Evolutionary conservation across 2,888 invertebrate species (phyloP).

Genomic region (Drosophila nr. fundita): DNA sequence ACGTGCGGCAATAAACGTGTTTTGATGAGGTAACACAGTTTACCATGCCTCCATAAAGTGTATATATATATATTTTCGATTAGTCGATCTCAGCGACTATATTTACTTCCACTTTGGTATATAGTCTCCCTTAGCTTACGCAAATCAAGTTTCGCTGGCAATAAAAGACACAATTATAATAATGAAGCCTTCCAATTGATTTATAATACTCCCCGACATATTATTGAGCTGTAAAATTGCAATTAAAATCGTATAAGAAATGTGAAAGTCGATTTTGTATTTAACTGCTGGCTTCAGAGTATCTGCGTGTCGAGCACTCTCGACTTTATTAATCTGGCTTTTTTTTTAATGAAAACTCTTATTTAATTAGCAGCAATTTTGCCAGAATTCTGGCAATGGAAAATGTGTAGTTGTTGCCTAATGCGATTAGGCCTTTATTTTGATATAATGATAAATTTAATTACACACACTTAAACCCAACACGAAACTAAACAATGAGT

Average conservation of each 20-base stretch:
- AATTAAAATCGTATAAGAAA: not conserved
- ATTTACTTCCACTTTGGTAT: not conserved
- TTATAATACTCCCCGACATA: no score
- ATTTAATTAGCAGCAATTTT: not conserved
- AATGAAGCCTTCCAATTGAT: no score
- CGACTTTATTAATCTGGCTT: not conserved
- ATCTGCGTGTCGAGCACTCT: not conserved
- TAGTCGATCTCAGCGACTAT: not conserved
- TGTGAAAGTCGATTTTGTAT: not conserved
- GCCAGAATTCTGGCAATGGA: not conserved
- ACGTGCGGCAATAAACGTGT: conserved; percentile 10
- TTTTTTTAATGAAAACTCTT: not conserved
- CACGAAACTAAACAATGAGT: not conserved
- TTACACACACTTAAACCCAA: not conserved
- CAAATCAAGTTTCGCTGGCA: not conserved
- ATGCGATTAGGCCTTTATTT: not conserved
- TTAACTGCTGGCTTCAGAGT: not conserved
- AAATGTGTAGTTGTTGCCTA: not conserved
- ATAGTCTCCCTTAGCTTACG: not conserved
- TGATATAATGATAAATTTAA: not conserved
- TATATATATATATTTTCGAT: not conserved
- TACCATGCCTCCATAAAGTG: not conserved
- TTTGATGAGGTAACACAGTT: not conserved
- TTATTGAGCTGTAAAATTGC: not conserved
- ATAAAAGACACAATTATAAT: not conserved